A percentile compares a stretch with the other conserved stretches of the same genome.
These are phyloP conservation scores for Amiota minor DNA, from an alignment of 2,888 invertebrate species.

Conservation along the genomic window DNA sequence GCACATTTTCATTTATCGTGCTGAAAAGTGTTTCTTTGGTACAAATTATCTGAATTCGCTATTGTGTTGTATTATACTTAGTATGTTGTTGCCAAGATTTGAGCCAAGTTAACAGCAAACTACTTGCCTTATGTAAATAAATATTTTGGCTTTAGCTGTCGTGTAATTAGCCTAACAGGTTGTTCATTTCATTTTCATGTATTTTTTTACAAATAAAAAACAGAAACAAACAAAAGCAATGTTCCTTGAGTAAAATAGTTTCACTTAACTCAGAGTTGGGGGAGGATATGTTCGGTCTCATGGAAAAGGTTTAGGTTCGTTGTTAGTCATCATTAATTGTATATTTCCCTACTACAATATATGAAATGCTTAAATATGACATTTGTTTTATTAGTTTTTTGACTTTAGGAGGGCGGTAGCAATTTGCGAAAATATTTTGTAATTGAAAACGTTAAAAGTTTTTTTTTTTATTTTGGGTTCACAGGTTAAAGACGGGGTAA, in stretches of 20 bases:
- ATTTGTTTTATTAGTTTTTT: conserved; percentile 14
- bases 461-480: conserved; percentile 57
- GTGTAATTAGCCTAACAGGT: conserved; percentile 31
- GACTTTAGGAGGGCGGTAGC: background rate
- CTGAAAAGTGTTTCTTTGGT: conserved; percentile 27
- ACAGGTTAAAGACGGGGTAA: conserved; percentile 18
- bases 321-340: background rate
- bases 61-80: background rate
- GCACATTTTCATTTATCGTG: conserved; percentile 30
- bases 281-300: background rate
- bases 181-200: conserved; percentile 11
- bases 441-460: conserved; percentile 48
- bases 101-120: conserved; percentile 8
- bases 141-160: conserved; percentile 24
- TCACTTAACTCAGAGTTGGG: background rate
- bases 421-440: background rate
- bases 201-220: background rate
- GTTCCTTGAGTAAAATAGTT: too few relatives aligned
- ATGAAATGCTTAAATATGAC: conserved; percentile 22
- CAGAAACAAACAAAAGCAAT: too few relatives aligned
- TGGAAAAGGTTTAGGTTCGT: background rate
- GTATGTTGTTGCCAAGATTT: conserved; percentile 12
- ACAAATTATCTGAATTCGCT: conserved; percentile 21
- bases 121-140: conserved; percentile 24
- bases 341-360: too few relatives aligned